Evolutionary conservation across 2,113 vertebrate species (phyloP), one percentile per base, ranked within the genome.

Genomic region (Dicerorhinus sumatrensis): DNA sequence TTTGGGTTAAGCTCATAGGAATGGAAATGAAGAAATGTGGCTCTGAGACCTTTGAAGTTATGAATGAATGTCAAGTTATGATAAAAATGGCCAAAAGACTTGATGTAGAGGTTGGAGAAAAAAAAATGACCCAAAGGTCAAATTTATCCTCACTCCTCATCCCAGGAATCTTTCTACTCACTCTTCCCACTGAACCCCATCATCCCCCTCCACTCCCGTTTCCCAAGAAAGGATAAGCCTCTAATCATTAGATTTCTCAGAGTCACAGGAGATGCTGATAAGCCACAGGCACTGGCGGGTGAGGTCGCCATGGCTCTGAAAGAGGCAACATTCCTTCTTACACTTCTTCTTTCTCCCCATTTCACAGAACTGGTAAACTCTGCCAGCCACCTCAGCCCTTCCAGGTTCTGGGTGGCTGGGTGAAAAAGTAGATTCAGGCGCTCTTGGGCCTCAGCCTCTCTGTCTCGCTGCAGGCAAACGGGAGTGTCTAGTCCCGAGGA

Each of bases 331-430:
- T 62, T 36, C 27, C 25, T 60, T 65, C 80, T 42, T 33, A 14
- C 33, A n/a, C 4, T 36, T 39, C 33, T 20, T 62, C 76, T 72
- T 65, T 72, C 62, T 89, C 5, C 54, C n/a, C 20, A 12, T 60
- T 77, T 63, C 77, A 80, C 46, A 56, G 62, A 79, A 54, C 14
- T 25, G 65, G 65, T 25, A 9, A 83, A 51, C 4, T 12, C 20
- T 16, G 14, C 5, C 2, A 65, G 14, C 5, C 2, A 65, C 1
- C 56, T 2, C 0, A 0, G 33, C 12, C 21, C 29, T 80, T 25
- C 48, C 65, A 51, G 14, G 21, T 18, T 56, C 60, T 27, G 3
- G 9, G n/a, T 60, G n/a, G 36, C 21, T 23, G 2, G 60, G 13
- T 73, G 46, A 65, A 31, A 25, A 20, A 48, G 46, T 25, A 3